These are phyloP conservation scores for Cariama cristata DNA, from an alignment of 2,113 vertebrate genomes.

Conservation along the genomic window DNA sequence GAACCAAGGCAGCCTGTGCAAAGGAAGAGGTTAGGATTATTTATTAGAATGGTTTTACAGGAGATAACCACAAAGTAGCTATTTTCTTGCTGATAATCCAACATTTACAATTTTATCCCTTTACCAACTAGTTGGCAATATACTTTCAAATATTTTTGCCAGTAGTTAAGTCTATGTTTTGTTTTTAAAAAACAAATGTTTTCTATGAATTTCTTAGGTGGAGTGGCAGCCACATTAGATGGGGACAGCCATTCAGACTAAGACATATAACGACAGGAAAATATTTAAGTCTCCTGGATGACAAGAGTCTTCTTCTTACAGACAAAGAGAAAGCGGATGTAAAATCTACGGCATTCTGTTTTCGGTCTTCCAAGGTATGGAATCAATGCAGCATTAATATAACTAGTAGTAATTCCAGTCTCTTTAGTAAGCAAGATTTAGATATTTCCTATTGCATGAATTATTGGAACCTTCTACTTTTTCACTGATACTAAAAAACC, in stretches of 20 bases:
- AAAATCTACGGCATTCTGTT: conserved; percentile 94
- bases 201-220: conserved; percentile 79
- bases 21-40: not conserved
- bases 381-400: not conserved
- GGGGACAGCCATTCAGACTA: conserved; percentile 93
- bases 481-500: not conserved
- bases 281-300: conserved; percentile 92
- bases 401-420: not conserved
- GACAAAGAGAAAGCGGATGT: conserved; percentile 93
- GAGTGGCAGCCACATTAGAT: conserved; percentile 96
- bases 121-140: not conserved
- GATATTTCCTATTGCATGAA: not conserved
- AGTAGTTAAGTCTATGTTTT: not conserved
- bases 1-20: not conserved
- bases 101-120: not conserved
- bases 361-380: conserved; percentile 93
- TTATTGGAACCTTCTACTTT: not conserved
- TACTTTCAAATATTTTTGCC: not conserved
- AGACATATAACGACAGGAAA: conserved; percentile 96
- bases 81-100: not conserved
- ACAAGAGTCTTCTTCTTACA: conserved; percentile 88
- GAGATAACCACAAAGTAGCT: not conserved
- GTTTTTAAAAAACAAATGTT: not conserved
- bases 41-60: not conserved
- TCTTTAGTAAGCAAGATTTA: not conserved